Evolutionary conservation across 2,113 vertebrate genomes (phyloP).

Genomic region (Rhea pennata): DNA sequence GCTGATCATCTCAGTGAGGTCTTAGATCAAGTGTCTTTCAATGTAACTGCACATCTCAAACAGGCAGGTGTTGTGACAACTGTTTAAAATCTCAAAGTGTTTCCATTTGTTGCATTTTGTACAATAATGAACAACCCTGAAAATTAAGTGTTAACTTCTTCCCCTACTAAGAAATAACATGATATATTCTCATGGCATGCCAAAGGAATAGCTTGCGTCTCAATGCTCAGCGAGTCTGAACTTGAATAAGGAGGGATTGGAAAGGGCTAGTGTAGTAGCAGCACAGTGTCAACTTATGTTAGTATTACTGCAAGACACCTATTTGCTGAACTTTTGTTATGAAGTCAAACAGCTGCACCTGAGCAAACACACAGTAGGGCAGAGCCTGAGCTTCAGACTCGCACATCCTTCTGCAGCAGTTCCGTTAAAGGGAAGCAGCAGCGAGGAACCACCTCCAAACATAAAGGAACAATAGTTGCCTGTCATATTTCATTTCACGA

Average conservation of each 20-base stretch:
- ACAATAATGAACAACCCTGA: background rate
- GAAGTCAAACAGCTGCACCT: background rate
- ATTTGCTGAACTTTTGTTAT: background rate
- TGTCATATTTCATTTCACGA: background rate
- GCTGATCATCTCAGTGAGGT: background rate
- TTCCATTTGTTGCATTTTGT: background rate
- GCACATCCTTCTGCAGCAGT: background rate
- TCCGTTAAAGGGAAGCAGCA: background rate
- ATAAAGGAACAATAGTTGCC: background rate
- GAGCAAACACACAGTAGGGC: background rate
- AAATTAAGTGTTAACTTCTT: background rate
- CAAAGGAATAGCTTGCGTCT: background rate
- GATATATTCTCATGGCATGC: background rate
- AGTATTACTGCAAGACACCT: background rate
- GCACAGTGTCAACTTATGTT: background rate
- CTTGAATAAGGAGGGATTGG: background rate
- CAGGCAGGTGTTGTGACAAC: background rate
- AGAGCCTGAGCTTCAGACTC: background rate
- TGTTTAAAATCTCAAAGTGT: background rate
- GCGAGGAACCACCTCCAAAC: background rate
- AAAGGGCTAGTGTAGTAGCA: fast-evolving
- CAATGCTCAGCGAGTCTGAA: background rate
- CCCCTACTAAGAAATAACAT: background rate
- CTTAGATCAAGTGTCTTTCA: background rate
- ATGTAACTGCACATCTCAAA: background rate